Conservation (phyloP, 1,140 invertebrate species). For the Scaptomyza graminum region DNA sequence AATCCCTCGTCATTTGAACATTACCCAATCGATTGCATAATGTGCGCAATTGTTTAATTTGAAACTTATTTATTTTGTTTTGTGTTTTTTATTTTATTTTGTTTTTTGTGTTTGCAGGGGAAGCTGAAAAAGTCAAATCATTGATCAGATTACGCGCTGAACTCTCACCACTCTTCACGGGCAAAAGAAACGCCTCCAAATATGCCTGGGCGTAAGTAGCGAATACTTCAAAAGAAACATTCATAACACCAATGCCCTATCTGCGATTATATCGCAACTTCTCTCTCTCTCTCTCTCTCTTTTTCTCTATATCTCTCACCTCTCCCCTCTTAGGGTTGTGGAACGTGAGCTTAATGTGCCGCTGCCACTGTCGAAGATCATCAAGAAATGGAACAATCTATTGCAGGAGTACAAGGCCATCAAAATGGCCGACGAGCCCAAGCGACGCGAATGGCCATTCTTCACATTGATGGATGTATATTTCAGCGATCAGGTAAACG, state of each 20-base stretch:
- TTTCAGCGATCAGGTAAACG: conserved; percentile 83
- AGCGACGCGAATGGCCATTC: conserved; percentile 83
- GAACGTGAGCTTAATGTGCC: conserved; percentile 83
- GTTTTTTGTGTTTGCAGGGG: conserved; percentile 62
- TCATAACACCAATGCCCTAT: conserved; percentile 28
- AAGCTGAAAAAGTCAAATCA: conserved; percentile 84
- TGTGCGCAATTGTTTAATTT: conserved; percentile 38
- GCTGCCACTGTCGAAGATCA: conserved; percentile 83
- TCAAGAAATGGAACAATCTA: conserved; percentile 84
- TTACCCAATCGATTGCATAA: conserved; percentile 36
- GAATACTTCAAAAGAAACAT: conserved; percentile 2
- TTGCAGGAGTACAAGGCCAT: conserved; percentile 84
- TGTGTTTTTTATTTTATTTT: background rate
- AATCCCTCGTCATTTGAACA: conserved; percentile 9
- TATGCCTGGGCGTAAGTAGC: conserved; percentile 84
- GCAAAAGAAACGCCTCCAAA: conserved; percentile 84
- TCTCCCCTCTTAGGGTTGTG: conserved; percentile 63
- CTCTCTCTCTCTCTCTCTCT: background rate
- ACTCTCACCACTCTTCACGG: conserved; percentile 83
- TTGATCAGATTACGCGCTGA: conserved; percentile 83
- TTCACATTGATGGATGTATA: conserved; percentile 84
- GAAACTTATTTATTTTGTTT: conserved; percentile 23
- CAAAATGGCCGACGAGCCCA: conserved; percentile 84
- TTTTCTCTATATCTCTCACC: background rate
- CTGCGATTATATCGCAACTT: conserved; percentile 5